phyloP scores from a whole-genome alignment of 2,888 invertebrate genomes.

The Antitype chi region DNA sequence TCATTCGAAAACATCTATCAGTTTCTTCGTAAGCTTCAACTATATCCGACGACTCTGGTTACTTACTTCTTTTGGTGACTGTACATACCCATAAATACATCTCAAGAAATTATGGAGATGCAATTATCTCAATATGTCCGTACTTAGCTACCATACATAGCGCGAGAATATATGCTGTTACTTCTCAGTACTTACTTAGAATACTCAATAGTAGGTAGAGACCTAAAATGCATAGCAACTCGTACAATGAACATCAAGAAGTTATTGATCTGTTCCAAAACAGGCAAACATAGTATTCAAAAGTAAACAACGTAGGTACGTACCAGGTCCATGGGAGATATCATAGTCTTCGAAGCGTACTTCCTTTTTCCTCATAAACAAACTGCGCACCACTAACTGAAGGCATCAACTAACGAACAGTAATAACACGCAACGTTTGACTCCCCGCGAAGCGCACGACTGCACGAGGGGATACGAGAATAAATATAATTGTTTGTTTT shows the following conservation, averaged over 20 bases:
- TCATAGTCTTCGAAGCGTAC: conserved; percentile 60
- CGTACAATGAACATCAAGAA: conserved; percentile 1
- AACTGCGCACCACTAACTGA: conserved; percentile 64
- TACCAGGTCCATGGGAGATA: conserved; percentile 70
- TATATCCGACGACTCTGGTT: too few species aligned
- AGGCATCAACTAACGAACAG: conserved; percentile 54
- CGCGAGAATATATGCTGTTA: background rate
- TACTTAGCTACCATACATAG: background rate
- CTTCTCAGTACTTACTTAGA: background rate
- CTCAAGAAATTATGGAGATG: background rate
- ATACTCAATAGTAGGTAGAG: background rate
- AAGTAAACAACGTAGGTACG: conserved; percentile 48
- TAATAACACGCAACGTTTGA: conserved; percentile 30
- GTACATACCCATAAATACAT: too few species aligned
- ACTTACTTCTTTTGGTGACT: too few species aligned
- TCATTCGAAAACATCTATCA: too few species aligned
- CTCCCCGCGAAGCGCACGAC: conserved; percentile 53
- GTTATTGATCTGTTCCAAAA: conserved; percentile 45
- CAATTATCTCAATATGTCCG: background rate
- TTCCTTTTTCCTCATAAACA: conserved; percentile 44
- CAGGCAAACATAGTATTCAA: conserved; percentile 17
- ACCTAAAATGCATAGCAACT: conserved; percentile 20
- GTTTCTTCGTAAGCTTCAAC: too few species aligned
- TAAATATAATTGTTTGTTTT: conserved; percentile 67
- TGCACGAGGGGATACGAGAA: conserved; percentile 39